Conservation (phyloP, 2,113 vertebrate species). For the Mustela lutreola region DNA sequence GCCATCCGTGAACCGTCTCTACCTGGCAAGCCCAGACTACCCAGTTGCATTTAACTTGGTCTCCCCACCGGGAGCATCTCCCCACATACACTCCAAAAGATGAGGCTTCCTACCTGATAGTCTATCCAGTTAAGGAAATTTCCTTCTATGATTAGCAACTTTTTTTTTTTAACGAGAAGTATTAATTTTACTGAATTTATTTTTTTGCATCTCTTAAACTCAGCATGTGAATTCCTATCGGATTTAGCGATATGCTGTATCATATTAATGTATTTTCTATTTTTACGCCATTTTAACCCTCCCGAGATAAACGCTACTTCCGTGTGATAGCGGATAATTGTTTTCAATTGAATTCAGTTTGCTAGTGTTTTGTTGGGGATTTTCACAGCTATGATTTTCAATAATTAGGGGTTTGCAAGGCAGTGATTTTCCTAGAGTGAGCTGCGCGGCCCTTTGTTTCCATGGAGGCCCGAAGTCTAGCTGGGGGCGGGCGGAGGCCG, state of each 20-base stretch:
- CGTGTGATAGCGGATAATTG: background rate
- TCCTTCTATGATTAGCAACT: background rate
- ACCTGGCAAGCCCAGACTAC: background rate
- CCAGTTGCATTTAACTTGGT: fast-evolving
- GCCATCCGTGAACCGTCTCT: fast-evolving
- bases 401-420: background rate
- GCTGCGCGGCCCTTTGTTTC: background rate
- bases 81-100: background rate
- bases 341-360: constrained; percentile 12
- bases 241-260: background rate
- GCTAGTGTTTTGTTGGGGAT: background rate
- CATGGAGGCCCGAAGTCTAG: background rate
- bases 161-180: background rate
- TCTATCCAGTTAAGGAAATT: background rate
- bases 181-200: background rate
- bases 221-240: background rate
- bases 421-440: background rate
- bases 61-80: background rate
- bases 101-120: background rate
- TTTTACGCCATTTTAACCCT: constrained; percentile 5
- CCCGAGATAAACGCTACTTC: background rate
- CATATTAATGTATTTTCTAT: background rate
- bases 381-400: constrained; percentile 13
- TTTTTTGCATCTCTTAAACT: background rate
- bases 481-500: background rate